Base-by-base conservation (phyloP, 2,797 vertebrate genomes). In the Pseudopleuronectes americanus region DNA sequence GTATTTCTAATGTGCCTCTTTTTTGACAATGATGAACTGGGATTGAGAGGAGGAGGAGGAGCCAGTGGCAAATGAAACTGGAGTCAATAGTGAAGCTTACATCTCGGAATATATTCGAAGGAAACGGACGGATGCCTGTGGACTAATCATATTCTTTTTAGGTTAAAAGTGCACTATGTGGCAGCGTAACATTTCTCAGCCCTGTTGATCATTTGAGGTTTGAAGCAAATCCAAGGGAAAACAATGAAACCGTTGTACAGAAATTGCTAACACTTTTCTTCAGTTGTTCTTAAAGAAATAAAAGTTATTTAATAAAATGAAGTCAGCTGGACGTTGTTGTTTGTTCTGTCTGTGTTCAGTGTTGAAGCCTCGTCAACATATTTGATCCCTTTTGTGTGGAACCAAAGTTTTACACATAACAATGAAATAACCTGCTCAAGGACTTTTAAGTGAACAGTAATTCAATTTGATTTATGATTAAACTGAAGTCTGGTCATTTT, bases 1-100 rank as follows among this genome's bases (percentile, higher is more conserved):
- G 96, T 99, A 98, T 97, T 99, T 99, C 96, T 99, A 98, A 97
- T 95, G 96, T 97, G 97, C 96, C 96, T 96, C 96, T 58, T 24
- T 95, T 96, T 95, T 97, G 95, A 96, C 95, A 94, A 92, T 93
- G 96, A 96, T 95, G 93, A 93, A 96, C 95, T 95, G 95, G 93
- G 95, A 94, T 94, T 89, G 84, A 86, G 84, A 89, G 60, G 84
- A 89, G 60, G 84, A 90, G 79, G 84, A 88, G 82, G 84, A 88
- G 83, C 86, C 85, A 48, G 87, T 84, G 93, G 94, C 94, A 95
- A 93, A 93, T 64, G 87, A 95, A 95, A 95, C 88, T 89, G 94
- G 95, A 94, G 84, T 89, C 83, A 76, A 76, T 71, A 74, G 73
- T 64, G 74, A 91, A 79, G 84, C 86, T 83, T 74, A 91, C 88